Evolutionary conservation across 92 coral and sea anemone genomes (phyloP).

Genomic region (Epizoanthus stellaris): DNA sequence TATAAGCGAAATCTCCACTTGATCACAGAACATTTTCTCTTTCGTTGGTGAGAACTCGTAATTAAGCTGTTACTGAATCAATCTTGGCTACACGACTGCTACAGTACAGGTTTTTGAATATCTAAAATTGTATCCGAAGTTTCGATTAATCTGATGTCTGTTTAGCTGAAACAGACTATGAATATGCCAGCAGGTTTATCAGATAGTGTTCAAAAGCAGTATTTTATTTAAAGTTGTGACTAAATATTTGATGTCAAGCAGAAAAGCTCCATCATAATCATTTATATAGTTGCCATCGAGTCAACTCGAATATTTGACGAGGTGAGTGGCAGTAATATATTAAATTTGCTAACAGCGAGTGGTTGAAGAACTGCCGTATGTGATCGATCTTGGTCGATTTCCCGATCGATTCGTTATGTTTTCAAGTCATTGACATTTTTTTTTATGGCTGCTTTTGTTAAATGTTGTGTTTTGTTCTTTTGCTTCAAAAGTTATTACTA

Average conservation of each 20-base stretch:
- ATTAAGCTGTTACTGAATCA: slow-evolving; percentile 14
- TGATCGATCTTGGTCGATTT: neutral
- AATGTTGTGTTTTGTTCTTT: no score
- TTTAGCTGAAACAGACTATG: neutral
- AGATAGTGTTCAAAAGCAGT: neutral
- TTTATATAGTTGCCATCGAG: neutral
- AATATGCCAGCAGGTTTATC: neutral
- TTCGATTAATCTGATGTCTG: no score
- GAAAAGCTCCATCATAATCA: neutral
- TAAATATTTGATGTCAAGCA: neutral
- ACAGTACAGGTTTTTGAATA: no score
- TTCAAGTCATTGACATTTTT: neutral
- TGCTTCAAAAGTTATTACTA: neutral
- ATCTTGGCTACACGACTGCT: neutral
- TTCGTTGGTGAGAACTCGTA: neutral
- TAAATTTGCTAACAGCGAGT: slow-evolving; percentile 14
- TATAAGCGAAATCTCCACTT: neutral
- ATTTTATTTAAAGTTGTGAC: slow-evolving; percentile 1
- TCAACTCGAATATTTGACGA: slow-evolving; percentile 5
- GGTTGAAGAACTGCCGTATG: neutral
- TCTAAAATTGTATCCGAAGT: no score
- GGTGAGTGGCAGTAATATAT: neutral
- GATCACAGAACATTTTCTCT: neutral
- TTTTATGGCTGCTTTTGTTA: no score
- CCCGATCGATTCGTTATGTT: neutral